phyloP scores from a whole-genome alignment of 2,113 vertebrate genomes.

The Lagopus muta region DNA sequence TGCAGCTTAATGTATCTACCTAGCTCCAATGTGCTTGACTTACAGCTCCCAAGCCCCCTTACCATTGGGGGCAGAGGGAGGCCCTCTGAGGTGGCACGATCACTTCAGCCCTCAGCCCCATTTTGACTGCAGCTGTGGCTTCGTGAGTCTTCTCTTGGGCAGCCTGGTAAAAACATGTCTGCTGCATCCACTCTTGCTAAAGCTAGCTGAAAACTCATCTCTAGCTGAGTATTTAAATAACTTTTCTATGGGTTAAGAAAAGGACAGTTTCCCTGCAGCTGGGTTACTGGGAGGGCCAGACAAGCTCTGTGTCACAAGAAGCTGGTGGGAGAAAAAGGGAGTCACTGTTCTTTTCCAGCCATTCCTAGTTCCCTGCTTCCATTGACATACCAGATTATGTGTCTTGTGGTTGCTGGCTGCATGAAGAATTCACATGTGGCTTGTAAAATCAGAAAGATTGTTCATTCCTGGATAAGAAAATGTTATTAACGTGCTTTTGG shows the following conservation, averaged over 20 bases:
- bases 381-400: rapidly evolving
- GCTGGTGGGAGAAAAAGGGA: neutral
- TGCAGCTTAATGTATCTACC: neutral
- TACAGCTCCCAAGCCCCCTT: neutral
- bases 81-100: neutral
- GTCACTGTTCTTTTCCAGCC: rapidly evolving
- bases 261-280: neutral
- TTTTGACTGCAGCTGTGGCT: neutral
- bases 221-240: neutral
- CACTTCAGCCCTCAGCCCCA: neutral
- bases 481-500: neutral
- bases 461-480: neutral
- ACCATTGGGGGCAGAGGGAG: neutral
- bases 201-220: rapidly evolving
- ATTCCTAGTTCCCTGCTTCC: neutral
- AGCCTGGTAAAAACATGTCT: neutral
- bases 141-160: neutral
- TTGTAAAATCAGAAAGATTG: neutral
- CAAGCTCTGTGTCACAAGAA: rapidly evolving
- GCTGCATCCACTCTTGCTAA: neutral
- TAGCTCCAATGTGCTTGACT: neutral
- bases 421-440: rapidly evolving
- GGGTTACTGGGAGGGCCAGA: neutral
- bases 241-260: neutral
- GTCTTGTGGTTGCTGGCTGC: neutral